Percentiles rank a stretch among this genome's conserved stretches.
phyloP scores from a whole-genome alignment of 1,140 invertebrate species.

The Trichoplusia ni region DNA sequence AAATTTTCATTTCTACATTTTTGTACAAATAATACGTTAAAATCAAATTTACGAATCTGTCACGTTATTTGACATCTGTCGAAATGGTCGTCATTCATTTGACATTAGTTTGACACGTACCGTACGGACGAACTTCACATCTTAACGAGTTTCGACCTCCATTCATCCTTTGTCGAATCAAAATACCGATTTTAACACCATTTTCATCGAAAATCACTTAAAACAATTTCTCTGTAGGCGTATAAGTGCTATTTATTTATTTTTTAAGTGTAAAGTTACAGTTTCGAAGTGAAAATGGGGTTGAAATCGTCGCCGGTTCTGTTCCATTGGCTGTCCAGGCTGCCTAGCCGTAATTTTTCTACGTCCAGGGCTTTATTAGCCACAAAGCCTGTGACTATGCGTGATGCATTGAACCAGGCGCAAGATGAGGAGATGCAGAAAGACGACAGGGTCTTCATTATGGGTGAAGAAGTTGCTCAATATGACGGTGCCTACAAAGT shows the following conservation, averaged over 20 bases:
- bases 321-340: constrained; percentile 53
- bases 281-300: constrained; percentile 67
- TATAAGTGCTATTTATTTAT: constrained; percentile 33
- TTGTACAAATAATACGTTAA: too few species aligned
- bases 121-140: constrained; percentile 38
- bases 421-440: constrained; percentile 98
- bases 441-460: constrained; percentile 96
- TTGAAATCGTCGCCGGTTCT: constrained; percentile 73
- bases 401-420: constrained; percentile 98
- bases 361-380: constrained; percentile 70
- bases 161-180: constrained; percentile 70
- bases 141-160: constrained; percentile 61
- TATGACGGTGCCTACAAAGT: constrained; percentile 99
- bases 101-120: constrained; percentile 25
- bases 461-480: constrained; percentile 99
- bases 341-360: constrained; percentile 66
- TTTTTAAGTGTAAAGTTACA: constrained; percentile 39
- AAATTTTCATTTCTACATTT: too few species aligned
- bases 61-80: too few species aligned
- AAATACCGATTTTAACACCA: constrained; percentile 55
- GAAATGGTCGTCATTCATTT: neutral
- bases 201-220: constrained; percentile 50
- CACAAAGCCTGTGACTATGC: constrained; percentile 92
- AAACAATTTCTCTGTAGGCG: constrained; percentile 40
- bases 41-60: too few species aligned